phyloP scores from a whole-genome alignment of 2,888 invertebrate genomes.

The Phytoseiulus persimilis region DNA sequence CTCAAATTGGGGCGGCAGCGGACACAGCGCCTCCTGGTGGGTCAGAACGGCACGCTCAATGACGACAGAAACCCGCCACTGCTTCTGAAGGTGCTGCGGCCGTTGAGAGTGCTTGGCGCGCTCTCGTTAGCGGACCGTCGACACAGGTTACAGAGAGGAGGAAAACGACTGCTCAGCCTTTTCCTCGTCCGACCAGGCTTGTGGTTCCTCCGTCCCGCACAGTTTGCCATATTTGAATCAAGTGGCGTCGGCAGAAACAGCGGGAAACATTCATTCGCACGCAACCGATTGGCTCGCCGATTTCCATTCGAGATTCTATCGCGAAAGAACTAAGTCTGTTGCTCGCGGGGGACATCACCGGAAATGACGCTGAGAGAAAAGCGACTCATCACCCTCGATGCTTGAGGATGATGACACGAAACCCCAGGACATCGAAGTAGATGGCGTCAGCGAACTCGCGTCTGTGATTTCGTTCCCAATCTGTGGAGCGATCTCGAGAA shows the following conservation, averaged over 20 bases:
- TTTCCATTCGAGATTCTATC: background rate
- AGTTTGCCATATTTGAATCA: background rate
- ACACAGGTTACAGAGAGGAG: background rate
- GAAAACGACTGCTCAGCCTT: background rate
- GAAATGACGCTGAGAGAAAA: background rate
- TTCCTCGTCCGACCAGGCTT: background rate
- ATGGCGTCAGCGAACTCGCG: no score
- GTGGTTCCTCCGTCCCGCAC: background rate
- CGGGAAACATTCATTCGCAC: background rate
- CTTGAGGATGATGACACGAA: no score
- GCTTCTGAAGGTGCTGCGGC: background rate
- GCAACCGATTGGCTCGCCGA: background rate
- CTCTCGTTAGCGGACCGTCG: background rate
- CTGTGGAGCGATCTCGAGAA: no score
- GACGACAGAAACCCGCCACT: background rate
- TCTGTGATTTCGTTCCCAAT: no score
- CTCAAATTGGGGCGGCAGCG: constrained; percentile 9
- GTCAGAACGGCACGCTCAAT: background rate
- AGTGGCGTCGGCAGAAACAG: background rate
- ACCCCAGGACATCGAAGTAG: no score
- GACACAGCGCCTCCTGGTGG: background rate
- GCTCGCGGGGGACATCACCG: background rate
- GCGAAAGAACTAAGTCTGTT: background rate
- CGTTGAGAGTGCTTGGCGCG: background rate
- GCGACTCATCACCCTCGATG: no score